Conservation (phyloP, 2,888 invertebrate species). For the Drosophila paranaensis region DNA sequence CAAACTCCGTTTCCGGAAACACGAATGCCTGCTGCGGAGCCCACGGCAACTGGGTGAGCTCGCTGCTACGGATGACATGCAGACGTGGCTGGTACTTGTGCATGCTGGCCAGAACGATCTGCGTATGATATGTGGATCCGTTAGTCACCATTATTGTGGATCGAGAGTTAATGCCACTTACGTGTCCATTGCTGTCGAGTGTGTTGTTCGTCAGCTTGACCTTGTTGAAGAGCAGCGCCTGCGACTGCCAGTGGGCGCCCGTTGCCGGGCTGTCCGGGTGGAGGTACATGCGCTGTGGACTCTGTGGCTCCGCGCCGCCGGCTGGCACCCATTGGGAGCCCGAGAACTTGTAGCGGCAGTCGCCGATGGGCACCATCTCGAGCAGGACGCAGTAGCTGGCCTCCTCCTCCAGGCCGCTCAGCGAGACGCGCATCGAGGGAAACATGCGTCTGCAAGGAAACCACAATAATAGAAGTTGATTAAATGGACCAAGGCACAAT, state of each 20-base stretch:
- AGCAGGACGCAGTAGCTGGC: slow-evolving; percentile 93
- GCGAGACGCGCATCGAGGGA: slow-evolving; percentile 91
- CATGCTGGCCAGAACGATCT: slow-evolving; percentile 97
- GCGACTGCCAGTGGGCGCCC: slow-evolving; percentile 94
- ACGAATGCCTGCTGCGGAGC: slow-evolving; percentile 88
- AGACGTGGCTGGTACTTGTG: slow-evolving; percentile 97
- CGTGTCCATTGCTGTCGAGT: slow-evolving; percentile 91
- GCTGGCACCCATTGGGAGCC: slow-evolving; percentile 94
- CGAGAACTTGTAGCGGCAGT: slow-evolving; percentile 92
- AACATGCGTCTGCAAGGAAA: slow-evolving; percentile 92
- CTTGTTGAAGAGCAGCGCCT: slow-evolving; percentile 92
- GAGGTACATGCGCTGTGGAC: slow-evolving; percentile 90
- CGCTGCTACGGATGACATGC: slow-evolving; percentile 92
- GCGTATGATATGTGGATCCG: slow-evolving; percentile 54
- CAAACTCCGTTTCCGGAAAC: slow-evolving; percentile 94
- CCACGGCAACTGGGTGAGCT: slow-evolving; percentile 89
- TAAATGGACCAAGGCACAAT: slow-evolving; percentile 42
- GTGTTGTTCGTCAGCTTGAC: slow-evolving; percentile 95
- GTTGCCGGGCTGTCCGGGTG: slow-evolving; percentile 95
- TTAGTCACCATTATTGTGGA: slow-evolving; percentile 5
- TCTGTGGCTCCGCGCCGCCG: slow-evolving; percentile 94
- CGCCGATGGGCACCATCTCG: slow-evolving; percentile 91
- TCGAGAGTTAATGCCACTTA: slow-evolving; percentile 85
- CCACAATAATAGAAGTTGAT: slow-evolving; percentile 55
- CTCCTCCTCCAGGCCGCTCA: slow-evolving; percentile 92